phyloP scores from a whole-genome alignment of 2,888 invertebrate genomes.

The Aethes cnicana region DNA sequence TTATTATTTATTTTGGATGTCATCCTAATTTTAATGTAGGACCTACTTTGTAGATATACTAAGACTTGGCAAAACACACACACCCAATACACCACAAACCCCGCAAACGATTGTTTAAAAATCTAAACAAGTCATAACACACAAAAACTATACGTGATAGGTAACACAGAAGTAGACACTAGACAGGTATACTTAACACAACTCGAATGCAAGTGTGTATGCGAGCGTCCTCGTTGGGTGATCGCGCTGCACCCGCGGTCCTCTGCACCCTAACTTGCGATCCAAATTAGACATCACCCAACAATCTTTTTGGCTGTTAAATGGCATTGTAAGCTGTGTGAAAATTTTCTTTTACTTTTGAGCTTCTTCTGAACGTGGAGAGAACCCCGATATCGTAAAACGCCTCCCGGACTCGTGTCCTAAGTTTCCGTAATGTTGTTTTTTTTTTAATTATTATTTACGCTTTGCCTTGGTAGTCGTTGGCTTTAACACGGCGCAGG shows the following conservation, averaged over 20 bases:
- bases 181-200: conserved; percentile 15
- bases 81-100: too few relatives aligned
- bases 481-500: conserved; percentile 76
- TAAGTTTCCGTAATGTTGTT: conserved; percentile 79
- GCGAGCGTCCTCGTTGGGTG: conserved; percentile 77
- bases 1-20: too few relatives aligned
- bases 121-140: too few relatives aligned
- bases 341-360: conserved; percentile 68
- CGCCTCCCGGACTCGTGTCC: conserved; percentile 80
- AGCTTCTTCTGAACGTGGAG: conserved; percentile 59
- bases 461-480: conserved; percentile 79
- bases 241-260: conserved; percentile 66
- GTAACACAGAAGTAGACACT: not conserved
- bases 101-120: too few relatives aligned
- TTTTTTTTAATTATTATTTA: conserved; percentile 67
- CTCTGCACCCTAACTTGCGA: conserved; percentile 49
- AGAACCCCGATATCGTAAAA: conserved; percentile 55
- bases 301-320: conserved; percentile 72
- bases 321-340: conserved; percentile 79
- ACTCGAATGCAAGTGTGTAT: conserved; percentile 54
- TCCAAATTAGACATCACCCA: conserved; percentile 67
- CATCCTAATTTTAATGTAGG: too few relatives aligned
- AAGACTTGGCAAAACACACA: too few relatives aligned
- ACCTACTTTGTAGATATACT: too few relatives aligned
- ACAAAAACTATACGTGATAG: too few relatives aligned